Evolutionary conservation across 2,797 vertebrate species (phyloP).

Genomic region (Lepilemur septentrionalis): DNA sequence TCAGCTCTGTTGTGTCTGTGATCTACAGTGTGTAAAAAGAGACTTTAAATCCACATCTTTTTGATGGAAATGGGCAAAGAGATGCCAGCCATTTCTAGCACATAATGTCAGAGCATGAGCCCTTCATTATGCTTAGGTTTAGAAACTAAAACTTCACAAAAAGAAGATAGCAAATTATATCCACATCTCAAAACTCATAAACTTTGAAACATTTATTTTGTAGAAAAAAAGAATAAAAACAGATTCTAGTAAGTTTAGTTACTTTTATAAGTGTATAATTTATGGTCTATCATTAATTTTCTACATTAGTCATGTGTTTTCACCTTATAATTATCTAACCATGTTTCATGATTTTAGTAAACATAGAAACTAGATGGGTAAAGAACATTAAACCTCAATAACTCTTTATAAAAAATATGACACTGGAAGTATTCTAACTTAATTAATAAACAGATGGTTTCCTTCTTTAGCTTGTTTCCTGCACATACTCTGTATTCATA

Average conservation of each 20-base stretch:
- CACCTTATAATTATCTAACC: neutral
- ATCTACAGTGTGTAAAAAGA: neutral
- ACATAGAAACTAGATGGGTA: neutral
- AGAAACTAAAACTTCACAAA: slow-evolving; percentile 26
- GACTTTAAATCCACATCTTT: neutral
- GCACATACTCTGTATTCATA: neutral
- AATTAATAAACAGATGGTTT: slow-evolving; percentile 3
- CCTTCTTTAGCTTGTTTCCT: slow-evolving; percentile 10
- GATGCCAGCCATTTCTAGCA: neutral
- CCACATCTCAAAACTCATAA: neutral
- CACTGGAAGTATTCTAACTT: neutral
- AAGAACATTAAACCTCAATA: neutral
- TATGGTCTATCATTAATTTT: neutral
- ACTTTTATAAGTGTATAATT: neutral
- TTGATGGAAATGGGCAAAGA: neutral
- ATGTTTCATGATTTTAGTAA: slow-evolving; percentile 11
- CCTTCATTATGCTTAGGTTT: neutral
- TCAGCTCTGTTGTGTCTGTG: neutral
- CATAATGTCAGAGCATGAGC: neutral
- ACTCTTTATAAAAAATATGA: neutral
- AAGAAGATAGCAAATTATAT: neutral
- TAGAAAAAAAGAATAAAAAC: neutral
- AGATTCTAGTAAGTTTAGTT: neutral
- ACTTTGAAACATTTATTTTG: slow-evolving; percentile 1
- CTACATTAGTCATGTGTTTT: slow-evolving; percentile 7